Conservation (phyloP, 2,888 invertebrate species). For the Lissocephala sabroskyi region DNA sequence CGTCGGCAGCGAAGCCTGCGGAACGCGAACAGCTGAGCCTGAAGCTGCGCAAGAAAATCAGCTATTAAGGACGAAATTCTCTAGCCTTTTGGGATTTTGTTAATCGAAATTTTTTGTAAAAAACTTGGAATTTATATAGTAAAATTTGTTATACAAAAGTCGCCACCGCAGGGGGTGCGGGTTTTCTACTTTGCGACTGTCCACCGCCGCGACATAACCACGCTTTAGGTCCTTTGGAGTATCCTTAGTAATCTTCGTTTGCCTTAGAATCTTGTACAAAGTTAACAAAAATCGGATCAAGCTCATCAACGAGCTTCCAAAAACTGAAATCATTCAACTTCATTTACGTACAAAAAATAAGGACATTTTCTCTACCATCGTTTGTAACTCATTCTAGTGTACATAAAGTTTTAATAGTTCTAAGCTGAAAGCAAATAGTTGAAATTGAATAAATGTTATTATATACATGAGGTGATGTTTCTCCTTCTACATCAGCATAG, state of each 20-base stretch:
- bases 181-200: too few species aligned
- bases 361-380: background rate
- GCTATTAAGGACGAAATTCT: too few species aligned
- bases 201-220: too few species aligned
- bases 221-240: too few species aligned
- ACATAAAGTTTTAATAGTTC: background rate
- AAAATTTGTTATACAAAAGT: too few species aligned
- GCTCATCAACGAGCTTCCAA: too few species aligned
- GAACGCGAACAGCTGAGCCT: slow-evolving; percentile 51
- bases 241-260: too few species aligned
- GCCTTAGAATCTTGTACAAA: slow-evolving; percentile 20
- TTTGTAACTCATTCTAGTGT: background rate
- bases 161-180: too few species aligned
- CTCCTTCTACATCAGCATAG: slow-evolving; percentile 55
- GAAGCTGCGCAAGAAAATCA: slow-evolving; percentile 71
- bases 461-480: slow-evolving; percentile 8
- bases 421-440: background rate
- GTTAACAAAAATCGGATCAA: slow-evolving; percentile 24
- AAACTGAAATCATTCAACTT: background rate
- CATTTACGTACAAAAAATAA: too few species aligned
- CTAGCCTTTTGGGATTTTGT: too few species aligned
- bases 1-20: slow-evolving; percentile 32
- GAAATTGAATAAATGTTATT: slow-evolving; percentile 26
- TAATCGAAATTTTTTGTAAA: too few species aligned
- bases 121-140: too few species aligned